A percentile compares a stretch with the other conserved stretches of the same genome.
Evolutionary conservation across 2,113 vertebrate species (phyloP).

Genomic region (Calyptommatus sinebrachiatus): DNA sequence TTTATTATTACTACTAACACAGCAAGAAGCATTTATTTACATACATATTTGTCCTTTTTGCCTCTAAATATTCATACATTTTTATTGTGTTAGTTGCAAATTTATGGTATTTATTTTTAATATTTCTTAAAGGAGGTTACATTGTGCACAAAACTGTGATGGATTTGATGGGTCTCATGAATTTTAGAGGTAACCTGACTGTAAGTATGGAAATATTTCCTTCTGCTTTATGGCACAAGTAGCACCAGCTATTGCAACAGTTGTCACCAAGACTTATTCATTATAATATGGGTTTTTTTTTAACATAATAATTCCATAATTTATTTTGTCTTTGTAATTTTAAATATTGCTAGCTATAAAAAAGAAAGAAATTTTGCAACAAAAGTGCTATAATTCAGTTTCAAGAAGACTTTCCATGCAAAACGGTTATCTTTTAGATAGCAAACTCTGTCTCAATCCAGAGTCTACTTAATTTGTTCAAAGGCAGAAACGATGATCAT

Average conservation of each 20-base stretch:
- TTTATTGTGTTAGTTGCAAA: too few species aligned
- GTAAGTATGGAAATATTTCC: not conserved
- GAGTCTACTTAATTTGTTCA: too few species aligned
- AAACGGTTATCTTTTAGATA: not conserved
- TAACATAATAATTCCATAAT: not conserved
- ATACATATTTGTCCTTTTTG: too few species aligned
- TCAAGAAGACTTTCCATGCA: not conserved
- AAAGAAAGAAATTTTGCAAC: not conserved
- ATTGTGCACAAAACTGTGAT: not conserved
- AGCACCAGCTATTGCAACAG: not conserved
- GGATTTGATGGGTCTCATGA: not conserved
- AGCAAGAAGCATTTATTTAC: too few species aligned
- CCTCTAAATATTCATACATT: too few species aligned
- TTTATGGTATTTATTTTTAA: too few species aligned
- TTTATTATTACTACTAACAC: too few species aligned
- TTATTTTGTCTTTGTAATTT: not conserved
- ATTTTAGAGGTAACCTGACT: not conserved
- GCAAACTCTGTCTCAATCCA: not conserved
- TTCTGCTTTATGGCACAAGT: not conserved
- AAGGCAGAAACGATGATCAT: not conserved
- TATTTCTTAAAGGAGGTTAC: too few species aligned
- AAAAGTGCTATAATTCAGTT: too few species aligned
- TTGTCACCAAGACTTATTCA: not conserved
- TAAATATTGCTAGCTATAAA: not conserved
- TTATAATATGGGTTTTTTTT: not conserved